Conservation (phyloP, 2,797 vertebrate species). For the Phrynocephalus vlangalii region DNA sequence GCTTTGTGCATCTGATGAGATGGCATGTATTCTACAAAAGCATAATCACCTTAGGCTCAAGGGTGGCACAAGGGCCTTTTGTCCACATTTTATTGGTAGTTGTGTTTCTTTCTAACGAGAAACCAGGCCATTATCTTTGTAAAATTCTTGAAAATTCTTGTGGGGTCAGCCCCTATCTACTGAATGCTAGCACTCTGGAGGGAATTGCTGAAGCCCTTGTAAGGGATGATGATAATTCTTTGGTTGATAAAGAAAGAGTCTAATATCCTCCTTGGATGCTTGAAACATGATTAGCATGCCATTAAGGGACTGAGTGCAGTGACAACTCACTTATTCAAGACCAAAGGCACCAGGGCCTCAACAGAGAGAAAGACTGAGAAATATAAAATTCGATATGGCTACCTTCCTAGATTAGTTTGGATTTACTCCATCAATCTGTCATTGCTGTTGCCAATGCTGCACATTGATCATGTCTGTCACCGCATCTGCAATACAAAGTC, state of each 20-base stretch:
- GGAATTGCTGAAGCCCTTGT: not conserved
- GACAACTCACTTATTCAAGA: not conserved
- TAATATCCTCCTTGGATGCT: conserved; percentile 29
- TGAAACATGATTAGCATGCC: conserved; percentile 31
- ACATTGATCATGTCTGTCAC: not conserved
- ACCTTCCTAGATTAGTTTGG: not conserved
- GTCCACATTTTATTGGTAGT: not conserved
- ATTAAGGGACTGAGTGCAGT: conserved; percentile 24
- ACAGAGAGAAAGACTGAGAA: not conserved
- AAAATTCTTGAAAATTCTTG: not conserved
- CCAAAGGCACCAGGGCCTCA: not conserved
- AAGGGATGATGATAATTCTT: not conserved
- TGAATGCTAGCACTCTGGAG: conserved; percentile 15
- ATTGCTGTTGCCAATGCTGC: not conserved
- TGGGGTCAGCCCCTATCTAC: conserved; percentile 7
- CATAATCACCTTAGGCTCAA: not conserved
- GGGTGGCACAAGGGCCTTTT: not conserved
- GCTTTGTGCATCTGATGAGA: not conserved
- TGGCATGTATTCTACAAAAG: not conserved
- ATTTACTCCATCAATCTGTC: conserved; percentile 19
- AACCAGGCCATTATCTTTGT: not conserved
- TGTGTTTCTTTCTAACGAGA: not conserved
- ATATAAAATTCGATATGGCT: conserved; percentile 15
- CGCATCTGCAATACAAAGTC: too few relatives aligned
- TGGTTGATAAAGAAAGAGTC: conserved; percentile 27